phyloP scores from a whole-genome alignment of 2,797 vertebrate genomes.

The Thaleichthys pacificus region DNA sequence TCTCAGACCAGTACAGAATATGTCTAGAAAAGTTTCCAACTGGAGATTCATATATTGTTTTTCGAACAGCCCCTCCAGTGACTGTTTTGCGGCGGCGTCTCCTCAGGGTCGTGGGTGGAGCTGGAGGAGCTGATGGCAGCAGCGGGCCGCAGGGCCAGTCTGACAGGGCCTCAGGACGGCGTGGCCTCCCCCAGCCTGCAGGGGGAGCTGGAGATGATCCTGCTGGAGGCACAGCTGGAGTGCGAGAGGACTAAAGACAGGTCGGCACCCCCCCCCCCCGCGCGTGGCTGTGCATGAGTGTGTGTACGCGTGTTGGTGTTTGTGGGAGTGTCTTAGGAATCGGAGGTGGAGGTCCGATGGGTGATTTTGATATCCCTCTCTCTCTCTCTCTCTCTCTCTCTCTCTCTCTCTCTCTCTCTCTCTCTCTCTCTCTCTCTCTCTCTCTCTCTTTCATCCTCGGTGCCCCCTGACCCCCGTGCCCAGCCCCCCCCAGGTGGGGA shows the following conservation, averaged over 20 bases:
- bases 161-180: constrained; percentile 64
- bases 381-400: no score
- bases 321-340: constrained; percentile 1
- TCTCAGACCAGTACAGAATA: no score
- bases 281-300: constrained; percentile 10
- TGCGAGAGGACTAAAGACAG: constrained; percentile 73
- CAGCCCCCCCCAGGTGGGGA: constrained; percentile 66
- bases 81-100: no score
- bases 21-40: no score
- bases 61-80: no score
- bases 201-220: constrained; percentile 77
- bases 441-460: not conserved
- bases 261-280: not conserved
- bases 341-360: not conserved
- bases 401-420: no score
- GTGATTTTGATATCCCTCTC: not conserved
- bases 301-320: not conserved
- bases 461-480: constrained; percentile 10
- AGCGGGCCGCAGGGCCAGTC: constrained; percentile 64
- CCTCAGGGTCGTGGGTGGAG: constrained; percentile 75
- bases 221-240: constrained; percentile 75
- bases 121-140: constrained; percentile 71
- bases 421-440: not conserved
- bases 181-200: constrained; percentile 66
- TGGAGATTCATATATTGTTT: no score